These are phyloP conservation scores for Agelas oroides DNA, from an alignment of 37 sponge, comb jelly and placozoan genomes.

Conservation along the genomic window DNA sequence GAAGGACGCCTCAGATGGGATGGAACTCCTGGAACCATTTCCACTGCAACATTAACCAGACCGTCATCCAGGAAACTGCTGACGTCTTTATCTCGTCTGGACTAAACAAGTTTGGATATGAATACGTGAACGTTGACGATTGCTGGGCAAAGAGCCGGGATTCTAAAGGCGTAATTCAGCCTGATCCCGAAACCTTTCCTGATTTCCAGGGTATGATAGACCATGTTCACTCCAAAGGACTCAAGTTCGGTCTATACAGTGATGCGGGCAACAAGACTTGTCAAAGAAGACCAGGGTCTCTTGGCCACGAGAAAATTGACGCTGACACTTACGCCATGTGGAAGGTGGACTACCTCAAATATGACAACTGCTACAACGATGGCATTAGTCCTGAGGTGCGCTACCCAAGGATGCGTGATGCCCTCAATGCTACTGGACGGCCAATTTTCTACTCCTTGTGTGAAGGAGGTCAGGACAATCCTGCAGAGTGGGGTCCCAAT, in stretches of 20 bases:
- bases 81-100: constrained; percentile 57
- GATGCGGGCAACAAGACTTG: constrained; percentile 85
- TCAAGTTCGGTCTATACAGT: constrained; percentile 89
- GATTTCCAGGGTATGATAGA: constrained; percentile 79
- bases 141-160: constrained; percentile 77
- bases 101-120: constrained; percentile 66
- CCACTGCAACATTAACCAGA: constrained; percentile 62
- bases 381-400: constrained; percentile 46
- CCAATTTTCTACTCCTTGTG: constrained; percentile 91
- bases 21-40: constrained; percentile 92
- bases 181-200: constrained; percentile 73
- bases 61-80: constrained; percentile 52
- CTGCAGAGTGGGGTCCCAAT: constrained; percentile 69
- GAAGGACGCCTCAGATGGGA: constrained; percentile 84
- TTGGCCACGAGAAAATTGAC: constrained; percentile 75
- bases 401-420: constrained; percentile 83
- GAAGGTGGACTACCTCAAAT: constrained; percentile 81
- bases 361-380: constrained; percentile 83
- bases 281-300: constrained; percentile 74
- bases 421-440: constrained; percentile 79
- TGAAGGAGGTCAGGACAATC: constrained; percentile 75
- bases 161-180: constrained; percentile 48
- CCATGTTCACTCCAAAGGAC: constrained; percentile 77
- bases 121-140: constrained; percentile 88
- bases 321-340: constrained; percentile 81